Conservation (phyloP, 2,888 invertebrate genomes). For the Ernsta delagoae region DNA sequence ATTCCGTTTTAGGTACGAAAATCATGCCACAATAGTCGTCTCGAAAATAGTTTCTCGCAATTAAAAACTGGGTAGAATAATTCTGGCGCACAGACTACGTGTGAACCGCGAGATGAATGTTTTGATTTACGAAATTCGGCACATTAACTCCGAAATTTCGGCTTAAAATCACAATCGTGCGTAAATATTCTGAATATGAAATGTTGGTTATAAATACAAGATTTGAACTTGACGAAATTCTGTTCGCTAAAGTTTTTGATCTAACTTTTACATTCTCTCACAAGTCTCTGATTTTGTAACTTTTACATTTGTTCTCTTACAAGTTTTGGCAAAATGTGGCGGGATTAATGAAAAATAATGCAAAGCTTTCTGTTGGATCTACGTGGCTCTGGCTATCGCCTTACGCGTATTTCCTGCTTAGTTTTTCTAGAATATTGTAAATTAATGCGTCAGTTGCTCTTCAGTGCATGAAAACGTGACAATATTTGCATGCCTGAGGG, state of each 20-base stretch:
- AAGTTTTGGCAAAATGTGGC: conserved; percentile 11
- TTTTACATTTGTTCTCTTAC: not conserved
- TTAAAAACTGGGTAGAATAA: conserved; percentile 22
- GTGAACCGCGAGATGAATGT: conserved; percentile 13
- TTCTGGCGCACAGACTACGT: conserved; percentile 17
- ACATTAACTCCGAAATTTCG: conserved; percentile 7
- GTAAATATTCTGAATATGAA: conserved; percentile 20
- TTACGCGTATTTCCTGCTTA: too few relatives aligned
- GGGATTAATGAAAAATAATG: too few relatives aligned
- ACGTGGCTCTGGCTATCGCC: too few relatives aligned
- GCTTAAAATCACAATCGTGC: conserved; percentile 10
- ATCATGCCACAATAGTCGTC: not conserved
- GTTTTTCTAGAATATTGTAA: too few relatives aligned
- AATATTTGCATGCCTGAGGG: too few relatives aligned
- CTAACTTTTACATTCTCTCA: conserved; percentile 15
- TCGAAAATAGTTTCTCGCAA: conserved; percentile 11
- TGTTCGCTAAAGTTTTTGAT: conserved; percentile 11
- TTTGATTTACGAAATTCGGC: conserved; percentile 22
- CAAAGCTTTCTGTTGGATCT: too few relatives aligned
- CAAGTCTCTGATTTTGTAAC: too few relatives aligned
- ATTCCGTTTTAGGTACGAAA: not conserved
- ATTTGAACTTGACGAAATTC: conserved; percentile 25
- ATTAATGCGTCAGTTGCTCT: too few relatives aligned
- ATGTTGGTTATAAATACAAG: conserved; percentile 12
- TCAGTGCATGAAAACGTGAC: too few relatives aligned